Percentiles rank a stretch among this genome's conserved stretches.
These are phyloP conservation scores for Mamestra brassicae DNA, from an alignment of 2,888 invertebrate genomes.

Conservation along the genomic window DNA sequence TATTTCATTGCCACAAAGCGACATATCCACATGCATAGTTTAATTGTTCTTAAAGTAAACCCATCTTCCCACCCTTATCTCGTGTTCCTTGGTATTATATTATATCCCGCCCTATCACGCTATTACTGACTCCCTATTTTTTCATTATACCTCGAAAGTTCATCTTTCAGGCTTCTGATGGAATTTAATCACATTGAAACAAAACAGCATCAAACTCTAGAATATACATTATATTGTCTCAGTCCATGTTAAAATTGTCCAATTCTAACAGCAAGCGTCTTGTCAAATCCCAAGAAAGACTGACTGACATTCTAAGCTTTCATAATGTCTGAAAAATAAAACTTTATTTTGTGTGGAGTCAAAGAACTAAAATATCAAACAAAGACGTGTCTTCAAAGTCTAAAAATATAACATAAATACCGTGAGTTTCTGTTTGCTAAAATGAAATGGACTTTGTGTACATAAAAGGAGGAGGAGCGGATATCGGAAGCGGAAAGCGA, in stretches of 20 bases:
- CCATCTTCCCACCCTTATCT: no score
- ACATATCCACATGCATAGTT: no score
- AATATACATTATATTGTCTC: neutral
- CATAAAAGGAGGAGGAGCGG: conserved; percentile 6
- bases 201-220: neutral
- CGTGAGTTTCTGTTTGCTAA: neutral
- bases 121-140: no score
- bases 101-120: no score
- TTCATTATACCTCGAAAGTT: no score
- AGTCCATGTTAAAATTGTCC: neutral
- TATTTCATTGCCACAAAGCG: no score
- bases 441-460: conserved; percentile 23
- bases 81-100: no score
- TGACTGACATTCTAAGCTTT: neutral
- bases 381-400: conserved; percentile 3
- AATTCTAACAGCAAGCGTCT: neutral
- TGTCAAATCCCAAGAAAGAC: neutral
- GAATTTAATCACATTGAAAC: no score
- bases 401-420: conserved; percentile 7
- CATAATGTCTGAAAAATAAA: conserved; percentile 11
- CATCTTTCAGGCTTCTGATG: no score
- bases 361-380: neutral
- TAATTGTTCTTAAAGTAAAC: no score
- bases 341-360: neutral
- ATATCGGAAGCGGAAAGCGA: conserved; percentile 12